A percentile compares a stretch with the other conserved stretches of the same genome.
These are phyloP conservation scores for Papilio protenor DNA, from an alignment of 2,888 invertebrate genomes.

Conservation along the genomic window DNA sequence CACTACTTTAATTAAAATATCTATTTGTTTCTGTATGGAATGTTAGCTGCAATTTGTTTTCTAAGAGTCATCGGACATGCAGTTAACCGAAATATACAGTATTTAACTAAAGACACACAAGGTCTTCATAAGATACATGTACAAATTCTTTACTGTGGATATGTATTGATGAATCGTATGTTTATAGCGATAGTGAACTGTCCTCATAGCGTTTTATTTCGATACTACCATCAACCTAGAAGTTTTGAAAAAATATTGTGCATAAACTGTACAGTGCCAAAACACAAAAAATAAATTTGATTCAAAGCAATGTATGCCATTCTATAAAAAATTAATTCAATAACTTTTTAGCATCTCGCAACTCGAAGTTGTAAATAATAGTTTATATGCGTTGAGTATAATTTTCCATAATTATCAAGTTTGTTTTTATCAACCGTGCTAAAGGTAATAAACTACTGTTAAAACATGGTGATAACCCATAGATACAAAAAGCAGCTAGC, in stretches of 20 bases:
- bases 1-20: slow-evolving; percentile 69
- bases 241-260: slow-evolving; percentile 59
- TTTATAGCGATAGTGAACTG: background rate
- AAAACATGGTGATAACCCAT: slow-evolving; percentile 82
- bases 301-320: slow-evolving; percentile 58
- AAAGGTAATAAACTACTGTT: slow-evolving; percentile 73
- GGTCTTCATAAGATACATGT: background rate
- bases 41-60: slow-evolving; percentile 83
- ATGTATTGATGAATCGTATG: slow-evolving; percentile 5
- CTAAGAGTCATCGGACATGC: slow-evolving; percentile 79
- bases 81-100: slow-evolving; percentile 63
- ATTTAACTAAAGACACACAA: slow-evolving; percentile 54
- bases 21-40: slow-evolving; percentile 68
- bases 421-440: slow-evolving; percentile 63
- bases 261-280: slow-evolving; percentile 79
- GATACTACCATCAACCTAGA: slow-evolving; percentile 38
- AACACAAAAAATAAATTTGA: slow-evolving; percentile 60
- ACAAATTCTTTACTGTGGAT: background rate
- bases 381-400: slow-evolving; percentile 32
- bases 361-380: slow-evolving; percentile 9
- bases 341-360: background rate
- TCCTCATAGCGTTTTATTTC: background rate
- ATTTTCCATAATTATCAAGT: background rate
- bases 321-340: slow-evolving; percentile 2
- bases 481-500: slow-evolving; percentile 85